Evolutionary conservation across 2,888 invertebrate genomes (phyloP).

Genomic region (Drosophila gaucha): DNA sequence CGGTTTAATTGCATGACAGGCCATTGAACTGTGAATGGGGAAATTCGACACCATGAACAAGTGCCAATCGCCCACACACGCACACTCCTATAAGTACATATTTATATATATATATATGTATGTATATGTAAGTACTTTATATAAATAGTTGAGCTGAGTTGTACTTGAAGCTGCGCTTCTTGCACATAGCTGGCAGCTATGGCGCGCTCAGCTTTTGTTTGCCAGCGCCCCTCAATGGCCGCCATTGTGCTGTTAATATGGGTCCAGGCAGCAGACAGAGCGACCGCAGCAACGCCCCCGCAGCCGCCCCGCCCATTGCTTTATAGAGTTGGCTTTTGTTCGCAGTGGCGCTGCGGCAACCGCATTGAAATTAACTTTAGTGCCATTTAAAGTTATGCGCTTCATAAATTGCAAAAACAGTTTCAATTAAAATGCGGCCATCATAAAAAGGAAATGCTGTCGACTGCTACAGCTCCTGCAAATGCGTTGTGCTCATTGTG

Average conservation of each 20-base stretch:
- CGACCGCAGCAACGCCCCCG: slow-evolving; percentile 32
- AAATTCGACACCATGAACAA: slow-evolving; percentile 17
- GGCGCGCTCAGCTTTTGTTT: slow-evolving; percentile 55
- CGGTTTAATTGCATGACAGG: slow-evolving; percentile 59
- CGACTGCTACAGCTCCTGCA: slow-evolving; percentile 65
- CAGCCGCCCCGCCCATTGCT: slow-evolving; percentile 9
- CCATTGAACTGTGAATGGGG: slow-evolving; percentile 42
- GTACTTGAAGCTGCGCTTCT: slow-evolving; percentile 25
- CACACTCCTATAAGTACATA: background rate
- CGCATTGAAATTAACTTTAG: slow-evolving; percentile 79
- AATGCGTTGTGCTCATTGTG: slow-evolving; percentile 56
- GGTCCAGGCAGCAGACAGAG: slow-evolving; percentile 11
- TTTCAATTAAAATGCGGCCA: slow-evolving; percentile 79
- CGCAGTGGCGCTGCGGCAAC: slow-evolving; percentile 61
- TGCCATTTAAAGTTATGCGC: slow-evolving; percentile 80
- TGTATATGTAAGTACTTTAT: background rate
- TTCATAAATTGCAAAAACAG: slow-evolving; percentile 79
- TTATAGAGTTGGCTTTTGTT: slow-evolving; percentile 60
- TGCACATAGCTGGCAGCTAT: slow-evolving; percentile 28
- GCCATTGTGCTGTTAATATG: slow-evolving; percentile 60
- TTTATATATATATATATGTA: background rate
- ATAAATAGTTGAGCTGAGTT: slow-evolving; percentile 13
- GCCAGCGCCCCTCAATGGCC: slow-evolving; percentile 40
- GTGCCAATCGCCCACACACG: slow-evolving; percentile 2
- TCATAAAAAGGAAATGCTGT: slow-evolving; percentile 79